These are phyloP conservation scores for Automeris io DNA, from an alignment of 2,888 invertebrate species.

Conservation along the genomic window DNA sequence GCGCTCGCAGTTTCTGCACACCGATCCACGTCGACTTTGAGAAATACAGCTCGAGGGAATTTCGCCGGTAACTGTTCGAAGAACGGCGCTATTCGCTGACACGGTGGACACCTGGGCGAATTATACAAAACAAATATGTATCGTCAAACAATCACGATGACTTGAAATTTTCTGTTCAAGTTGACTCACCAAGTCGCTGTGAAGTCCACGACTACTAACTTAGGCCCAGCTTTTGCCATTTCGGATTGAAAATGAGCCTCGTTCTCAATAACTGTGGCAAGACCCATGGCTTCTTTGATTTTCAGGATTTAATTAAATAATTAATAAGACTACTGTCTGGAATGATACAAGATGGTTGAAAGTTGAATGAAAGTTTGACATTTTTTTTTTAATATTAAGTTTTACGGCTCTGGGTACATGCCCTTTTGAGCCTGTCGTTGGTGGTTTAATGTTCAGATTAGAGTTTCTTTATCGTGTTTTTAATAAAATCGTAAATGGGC, in stretches of 20 bases:
- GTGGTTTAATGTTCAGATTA: too few relatives aligned
- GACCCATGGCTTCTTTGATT: conserved; percentile 59
- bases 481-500: too few relatives aligned
- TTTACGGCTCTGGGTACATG: too few relatives aligned
- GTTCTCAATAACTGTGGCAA: conserved; percentile 81
- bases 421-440: too few relatives aligned
- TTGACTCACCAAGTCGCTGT: conserved; percentile 91
- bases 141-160: conserved; percentile 35
- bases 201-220: conserved; percentile 95
- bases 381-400: conserved; percentile 93
- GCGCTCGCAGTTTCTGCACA: conserved; percentile 91
- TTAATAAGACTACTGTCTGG: conserved; percentile 27
- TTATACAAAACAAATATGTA: conserved; percentile 15
- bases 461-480: too few relatives aligned
- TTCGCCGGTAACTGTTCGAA: conserved; percentile 92
- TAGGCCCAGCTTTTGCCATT: conserved; percentile 88
- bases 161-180: conserved; percentile 45
- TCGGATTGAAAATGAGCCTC: conserved; percentile 91
- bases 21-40: conserved; percentile 97
- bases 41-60: conserved; percentile 92
- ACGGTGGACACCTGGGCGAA: conserved; percentile 93
- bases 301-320: conserved; percentile 20
- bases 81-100: conserved; percentile 94
- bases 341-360: conserved; percentile 43
- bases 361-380: conserved; percentile 38